These are phyloP conservation scores for Lycorma delicatula DNA, from an alignment of 1,140 invertebrate genomes.

Conservation along the genomic window DNA sequence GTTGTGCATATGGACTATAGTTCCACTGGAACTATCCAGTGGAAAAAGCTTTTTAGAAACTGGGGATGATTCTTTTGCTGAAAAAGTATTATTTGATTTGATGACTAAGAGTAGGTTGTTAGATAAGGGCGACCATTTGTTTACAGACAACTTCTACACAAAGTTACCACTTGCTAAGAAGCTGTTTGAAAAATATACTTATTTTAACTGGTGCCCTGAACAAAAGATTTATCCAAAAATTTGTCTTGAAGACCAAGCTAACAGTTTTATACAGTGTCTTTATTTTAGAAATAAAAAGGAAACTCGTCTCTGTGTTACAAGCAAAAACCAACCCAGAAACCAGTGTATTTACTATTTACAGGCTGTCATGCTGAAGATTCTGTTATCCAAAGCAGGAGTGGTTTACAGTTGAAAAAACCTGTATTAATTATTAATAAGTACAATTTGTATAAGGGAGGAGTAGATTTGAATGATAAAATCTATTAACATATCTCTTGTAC, in stretches of 20 bases:
- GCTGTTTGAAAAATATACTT: slow-evolving; percentile 7
- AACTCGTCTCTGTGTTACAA: slow-evolving; percentile 11
- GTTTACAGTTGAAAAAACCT: slow-evolving; percentile 1
- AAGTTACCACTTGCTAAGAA: slow-evolving; percentile 7
- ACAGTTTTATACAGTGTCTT: not conserved
- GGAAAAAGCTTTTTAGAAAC: slow-evolving; percentile 11
- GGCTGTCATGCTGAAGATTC: slow-evolving; percentile 8
- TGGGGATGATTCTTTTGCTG: not conserved
- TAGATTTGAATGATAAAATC: slow-evolving; percentile 7
- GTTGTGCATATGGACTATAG: slow-evolving; percentile 5
- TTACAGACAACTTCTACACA: slow-evolving; percentile 15
- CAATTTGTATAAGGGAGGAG: slow-evolving; percentile 10
- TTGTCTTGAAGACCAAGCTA: slow-evolving; percentile 1
- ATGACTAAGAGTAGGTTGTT: slow-evolving; percentile 3
- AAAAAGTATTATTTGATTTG: slow-evolving; percentile 10
- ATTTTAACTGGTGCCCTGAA: slow-evolving; percentile 12
- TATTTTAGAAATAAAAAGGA: slow-evolving; percentile 4
- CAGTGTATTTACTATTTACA: slow-evolving; percentile 8
- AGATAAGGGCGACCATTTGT: slow-evolving; percentile 12
- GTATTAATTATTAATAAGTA: slow-evolving; percentile 11
- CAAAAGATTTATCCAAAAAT: slow-evolving; percentile 8
- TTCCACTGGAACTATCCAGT: slow-evolving; percentile 14
- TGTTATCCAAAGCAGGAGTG: slow-evolving; percentile 3
- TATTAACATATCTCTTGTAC: slow-evolving; percentile 7
- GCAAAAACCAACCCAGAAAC: slow-evolving; percentile 11